Base-by-base conservation (phyloP, 2,888 invertebrate genomes). In the Arctia plantaginis region DNA sequence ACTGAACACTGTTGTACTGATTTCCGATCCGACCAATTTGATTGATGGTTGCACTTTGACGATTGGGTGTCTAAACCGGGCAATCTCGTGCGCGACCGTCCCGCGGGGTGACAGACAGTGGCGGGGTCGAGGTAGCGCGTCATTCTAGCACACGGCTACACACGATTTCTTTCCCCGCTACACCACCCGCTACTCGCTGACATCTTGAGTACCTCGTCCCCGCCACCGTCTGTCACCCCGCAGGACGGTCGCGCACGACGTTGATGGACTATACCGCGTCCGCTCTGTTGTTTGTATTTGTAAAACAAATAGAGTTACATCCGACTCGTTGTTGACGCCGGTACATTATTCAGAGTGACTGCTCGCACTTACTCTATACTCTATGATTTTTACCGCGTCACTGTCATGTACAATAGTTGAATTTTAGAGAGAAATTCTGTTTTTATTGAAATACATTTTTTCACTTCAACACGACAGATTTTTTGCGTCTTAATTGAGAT, bases 291-390 rank as follows among this genome's bases (percentile, higher is more conserved):
- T 76, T 83, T 74, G 76, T 72, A 66, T 77, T 72, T 47, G 27
- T 69, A 74, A 78, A 76, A 81, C 71, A 79, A 79, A 76, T 55
- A 47, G 59, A 30, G 59, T 35, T 35, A 39, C 69, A 68, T 59
- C 18, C 18, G n/a, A 59, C 41, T 79, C 72, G 74, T 77, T 33
- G 59, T 67, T 71, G 59, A 44, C 55, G n/a, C 47, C 23, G 41
- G 65, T 67, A 55, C 64, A 66, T 72, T 69, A 78, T 77, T 71
- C 75, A 78, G 72, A 70, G 33, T 73, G 74, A 77, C 70, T 77
- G 66, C 65, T 69, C 20, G 62, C 74, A 75, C 78, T 69, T n/a
- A n/a, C n/a, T n/a, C n/a, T n/a, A n/a, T 69, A 74, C 59, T 74
- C 76, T 70, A 75, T 77, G 74, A 20, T 73, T 76, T 75, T 76